phyloP scores from a whole-genome alignment of 2,797 vertebrate genomes.

The Tachyglossus aculeatus region DNA sequence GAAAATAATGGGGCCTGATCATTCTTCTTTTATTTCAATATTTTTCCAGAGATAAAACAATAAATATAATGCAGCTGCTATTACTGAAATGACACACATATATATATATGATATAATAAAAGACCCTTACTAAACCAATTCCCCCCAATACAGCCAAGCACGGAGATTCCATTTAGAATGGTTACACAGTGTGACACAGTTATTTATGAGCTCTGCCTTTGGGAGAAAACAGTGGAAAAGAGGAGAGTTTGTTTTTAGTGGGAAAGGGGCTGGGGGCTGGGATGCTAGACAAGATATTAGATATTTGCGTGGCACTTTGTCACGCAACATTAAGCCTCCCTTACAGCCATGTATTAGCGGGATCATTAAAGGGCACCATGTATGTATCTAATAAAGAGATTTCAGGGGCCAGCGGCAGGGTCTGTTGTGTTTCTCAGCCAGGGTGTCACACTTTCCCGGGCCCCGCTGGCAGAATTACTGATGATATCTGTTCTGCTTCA shows the following conservation, averaged over 20 bases:
- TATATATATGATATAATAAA: conserved; percentile 75
- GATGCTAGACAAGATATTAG: conserved; percentile 30
- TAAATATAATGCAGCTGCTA: conserved; percentile 69
- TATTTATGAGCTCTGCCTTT: conserved; percentile 74
- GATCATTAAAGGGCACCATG: neutral
- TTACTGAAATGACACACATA: conserved; percentile 72
- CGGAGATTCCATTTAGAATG: conserved; percentile 75
- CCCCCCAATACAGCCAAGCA: conserved; percentile 57
- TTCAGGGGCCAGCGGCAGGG: conserved; percentile 9
- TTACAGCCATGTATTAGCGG: conserved; percentile 1
- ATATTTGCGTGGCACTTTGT: conserved; percentile 31
- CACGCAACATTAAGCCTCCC: conserved; percentile 45
- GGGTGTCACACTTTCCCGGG: neutral
- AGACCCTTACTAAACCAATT: conserved; percentile 75
- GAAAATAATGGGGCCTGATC: conserved; percentile 55
- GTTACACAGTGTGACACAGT: conserved; percentile 69
- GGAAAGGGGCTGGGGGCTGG: conserved; percentile 3
- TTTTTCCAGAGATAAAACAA: conserved; percentile 71
- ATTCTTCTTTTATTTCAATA: conserved; percentile 66
- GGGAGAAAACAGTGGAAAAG: conserved; percentile 16
- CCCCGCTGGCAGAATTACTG: neutral
- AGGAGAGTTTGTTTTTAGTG: conserved; percentile 32
- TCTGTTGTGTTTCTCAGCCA: conserved; percentile 23
- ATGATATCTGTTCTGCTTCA: conserved; percentile 2
- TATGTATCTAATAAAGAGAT: conserved; percentile 31